These are phyloP conservation scores for Xiphophorus birchmanni DNA, from an alignment of 2,797 vertebrate genomes.

Conservation along the genomic window DNA sequence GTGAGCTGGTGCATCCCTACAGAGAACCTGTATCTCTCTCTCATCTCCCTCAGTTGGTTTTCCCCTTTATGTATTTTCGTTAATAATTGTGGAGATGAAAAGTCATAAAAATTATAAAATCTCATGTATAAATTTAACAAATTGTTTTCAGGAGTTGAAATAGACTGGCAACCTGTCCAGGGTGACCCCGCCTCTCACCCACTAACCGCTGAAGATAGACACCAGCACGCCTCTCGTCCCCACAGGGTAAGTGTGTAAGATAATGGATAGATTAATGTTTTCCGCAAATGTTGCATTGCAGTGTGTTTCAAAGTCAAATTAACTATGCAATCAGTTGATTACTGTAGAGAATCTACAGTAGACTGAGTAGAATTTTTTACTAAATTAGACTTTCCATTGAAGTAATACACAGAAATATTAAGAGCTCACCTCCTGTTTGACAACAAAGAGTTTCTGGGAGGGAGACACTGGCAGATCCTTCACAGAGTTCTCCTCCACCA, in stretches of 20 bases:
- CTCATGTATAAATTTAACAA: background rate
- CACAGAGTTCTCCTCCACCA: slow-evolving; percentile 93
- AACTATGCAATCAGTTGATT: too few relatives aligned
- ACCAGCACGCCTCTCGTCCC: too few relatives aligned
- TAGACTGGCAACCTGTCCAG: too few relatives aligned
- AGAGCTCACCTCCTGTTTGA: slow-evolving; percentile 92
- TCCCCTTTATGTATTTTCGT: background rate
- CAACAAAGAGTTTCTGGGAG: slow-evolving; percentile 88
- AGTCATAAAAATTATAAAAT: background rate
- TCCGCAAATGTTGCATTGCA: too few relatives aligned
- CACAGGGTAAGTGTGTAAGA: too few relatives aligned
- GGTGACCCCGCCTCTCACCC: too few relatives aligned
- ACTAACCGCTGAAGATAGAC: too few relatives aligned
- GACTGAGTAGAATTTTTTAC: background rate
- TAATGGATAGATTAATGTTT: too few relatives aligned
- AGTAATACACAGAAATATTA: background rate
- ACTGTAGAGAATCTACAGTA: too few relatives aligned
- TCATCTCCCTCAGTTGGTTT: background rate
- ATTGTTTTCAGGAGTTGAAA: background rate
- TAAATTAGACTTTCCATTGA: background rate
- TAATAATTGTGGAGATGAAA: background rate
- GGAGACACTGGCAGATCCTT: slow-evolving; percentile 92
- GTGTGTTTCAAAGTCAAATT: background rate
- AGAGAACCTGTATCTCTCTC: background rate
- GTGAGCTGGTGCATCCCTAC: too few relatives aligned